phyloP scores from a whole-genome alignment of 2,797 vertebrate species.

The Buphagus erythrorhynchus region DNA sequence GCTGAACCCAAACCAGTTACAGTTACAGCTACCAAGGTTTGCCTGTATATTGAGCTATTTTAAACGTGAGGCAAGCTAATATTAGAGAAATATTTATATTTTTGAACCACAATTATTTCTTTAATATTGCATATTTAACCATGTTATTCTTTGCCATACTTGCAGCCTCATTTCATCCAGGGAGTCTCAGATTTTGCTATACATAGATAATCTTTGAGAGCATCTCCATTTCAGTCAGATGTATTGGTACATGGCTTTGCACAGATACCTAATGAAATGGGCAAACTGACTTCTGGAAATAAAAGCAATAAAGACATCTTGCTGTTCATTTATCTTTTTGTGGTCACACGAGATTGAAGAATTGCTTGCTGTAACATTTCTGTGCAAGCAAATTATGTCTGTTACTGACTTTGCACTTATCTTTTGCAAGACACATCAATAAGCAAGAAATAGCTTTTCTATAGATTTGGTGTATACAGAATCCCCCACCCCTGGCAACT shows the following conservation, averaged over 20 bases:
- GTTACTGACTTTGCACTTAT: background rate
- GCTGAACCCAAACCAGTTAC: background rate
- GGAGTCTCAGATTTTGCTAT: background rate
- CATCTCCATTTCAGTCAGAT: background rate
- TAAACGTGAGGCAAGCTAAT: background rate
- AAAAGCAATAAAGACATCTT: background rate
- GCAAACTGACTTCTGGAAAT: background rate
- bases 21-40: background rate
- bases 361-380: background rate
- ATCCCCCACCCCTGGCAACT: background rate
- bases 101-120: background rate
- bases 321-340: background rate
- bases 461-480: background rate
- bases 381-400: background rate
- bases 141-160: background rate
- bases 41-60: background rate
- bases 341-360: background rate
- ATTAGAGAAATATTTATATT: background rate
- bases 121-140: background rate
- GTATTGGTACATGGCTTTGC: background rate
- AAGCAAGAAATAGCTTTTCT: background rate
- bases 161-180: background rate
- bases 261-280: background rate
- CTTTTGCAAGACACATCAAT: background rate
- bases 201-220: background rate